Base-by-base conservation (phyloP, 1,140 invertebrate genomes). In the Sweltsa coloradensis region DNA sequence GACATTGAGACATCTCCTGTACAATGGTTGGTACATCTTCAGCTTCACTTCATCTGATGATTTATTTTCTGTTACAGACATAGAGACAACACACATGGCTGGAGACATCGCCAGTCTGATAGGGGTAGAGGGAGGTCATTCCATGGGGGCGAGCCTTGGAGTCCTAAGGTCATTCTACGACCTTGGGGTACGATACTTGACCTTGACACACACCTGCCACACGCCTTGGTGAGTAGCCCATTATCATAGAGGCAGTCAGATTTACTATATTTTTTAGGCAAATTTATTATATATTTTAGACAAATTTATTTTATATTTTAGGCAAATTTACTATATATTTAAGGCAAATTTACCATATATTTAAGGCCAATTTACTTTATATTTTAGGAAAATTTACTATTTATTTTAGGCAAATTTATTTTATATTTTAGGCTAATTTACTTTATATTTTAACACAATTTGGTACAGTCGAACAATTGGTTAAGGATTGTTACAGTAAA, bases 171-270 rank as follows among this genome's bases (percentile, higher is more conserved):
- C 83, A 61, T 84, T 86, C 60, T 89, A 91, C 62, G 77, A 84
- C 44, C 70, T 90, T 34, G 86, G 86, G 11, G 83, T 86, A 5
- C 73, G 87, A 37, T 89, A 87, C 60, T 76, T 91, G 65, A 89
- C 87, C 7, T 68, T 90, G 4, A 90, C 86, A 1, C 87, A 91
- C 65, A 87, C 79, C 51, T 90, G 88, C 69, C 85, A 89, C 59
- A 89, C 85, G 36, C 84, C 84, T 23, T 91, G 86, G 86, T 85
- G 68, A 67, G 56, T 55, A 29, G 11, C 14, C 34, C 34, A 18
- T n/a, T 21, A 37, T 18, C 22, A 14, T n/a, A 31, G 29, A 31
- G 9, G 29, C 29, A 31, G n/a, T n/a, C n/a, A n/a, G n/a, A n/a
- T n/a, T n/a, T 31, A 31, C n/a, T n/a, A 31, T 31, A 9, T 31